Conservation (phyloP, 2,113 vertebrate species). For the Dolichallabes microphthalmus region DNA sequence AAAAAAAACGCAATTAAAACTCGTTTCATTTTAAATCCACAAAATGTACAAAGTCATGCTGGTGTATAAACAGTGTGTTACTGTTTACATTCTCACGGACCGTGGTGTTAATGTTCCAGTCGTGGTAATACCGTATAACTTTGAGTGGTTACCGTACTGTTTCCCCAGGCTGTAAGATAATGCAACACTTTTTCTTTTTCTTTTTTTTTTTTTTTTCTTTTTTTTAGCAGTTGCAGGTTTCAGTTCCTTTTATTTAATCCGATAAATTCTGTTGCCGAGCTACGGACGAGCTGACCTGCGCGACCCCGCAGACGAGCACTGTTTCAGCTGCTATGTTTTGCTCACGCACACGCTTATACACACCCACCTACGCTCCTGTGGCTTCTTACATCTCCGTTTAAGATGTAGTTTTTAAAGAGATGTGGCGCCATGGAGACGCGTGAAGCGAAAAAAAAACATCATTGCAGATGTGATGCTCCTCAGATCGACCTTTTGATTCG, state of each 20-base stretch:
- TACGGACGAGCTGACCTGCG: not conserved
- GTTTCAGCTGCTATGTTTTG: not conserved
- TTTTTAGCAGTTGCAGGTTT: not conserved
- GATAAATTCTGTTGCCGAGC: not conserved
- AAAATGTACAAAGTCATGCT: too few species aligned
- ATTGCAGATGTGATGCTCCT: not conserved
- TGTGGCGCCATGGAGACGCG: not conserved
- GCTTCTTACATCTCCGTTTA: not conserved
- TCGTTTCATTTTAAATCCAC: too few species aligned
- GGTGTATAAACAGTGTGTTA: too few species aligned
- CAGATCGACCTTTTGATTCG: not conserved
- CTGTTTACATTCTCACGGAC: too few species aligned
- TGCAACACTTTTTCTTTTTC: not conserved
- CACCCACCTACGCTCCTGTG: not conserved
- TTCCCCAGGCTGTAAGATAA: not conserved
- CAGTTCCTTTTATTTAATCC: not conserved
- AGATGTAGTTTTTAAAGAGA: not conserved
- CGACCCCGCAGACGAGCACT: not conserved
- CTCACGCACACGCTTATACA: not conserved
- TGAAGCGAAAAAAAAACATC: not conserved
- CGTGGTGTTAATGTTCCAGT: too few species aligned
- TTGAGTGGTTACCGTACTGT: not conserved
- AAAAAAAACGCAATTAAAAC: too few species aligned
- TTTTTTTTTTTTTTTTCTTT: not conserved
- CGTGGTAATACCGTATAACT: not conserved